Conservation (phyloP, 2,113 vertebrate species). For the Crotophaga sulcirostris region DNA sequence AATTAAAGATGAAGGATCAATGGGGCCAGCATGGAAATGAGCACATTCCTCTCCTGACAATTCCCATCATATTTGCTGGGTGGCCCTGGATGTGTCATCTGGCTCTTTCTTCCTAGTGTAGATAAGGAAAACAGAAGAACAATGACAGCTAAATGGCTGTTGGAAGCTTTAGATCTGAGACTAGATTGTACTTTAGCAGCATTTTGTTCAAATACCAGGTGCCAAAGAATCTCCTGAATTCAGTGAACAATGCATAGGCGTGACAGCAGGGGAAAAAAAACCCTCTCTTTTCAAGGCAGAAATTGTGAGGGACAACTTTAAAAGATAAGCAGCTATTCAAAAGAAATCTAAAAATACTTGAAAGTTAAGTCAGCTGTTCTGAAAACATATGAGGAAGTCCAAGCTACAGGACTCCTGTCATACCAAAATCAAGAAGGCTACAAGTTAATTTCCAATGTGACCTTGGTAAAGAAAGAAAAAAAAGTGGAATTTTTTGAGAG, state of each 20-base stretch:
- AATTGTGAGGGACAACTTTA: neutral
- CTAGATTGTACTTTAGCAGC: neutral
- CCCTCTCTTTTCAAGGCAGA: neutral
- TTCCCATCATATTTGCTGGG: neutral
- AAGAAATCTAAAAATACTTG: neutral
- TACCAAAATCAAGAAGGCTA: neutral
- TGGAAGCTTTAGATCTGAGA: neutral
- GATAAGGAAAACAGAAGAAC: neutral
- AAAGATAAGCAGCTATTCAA: neutral
- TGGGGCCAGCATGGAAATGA: neutral
- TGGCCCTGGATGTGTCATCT: neutral
- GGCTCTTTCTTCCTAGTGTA: neutral
- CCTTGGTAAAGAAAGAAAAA: neutral
- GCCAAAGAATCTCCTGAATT: neutral
- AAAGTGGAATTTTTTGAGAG: neutral
- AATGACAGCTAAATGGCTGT: neutral
- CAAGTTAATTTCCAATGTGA: fast-evolving
- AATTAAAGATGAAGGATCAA: neutral
- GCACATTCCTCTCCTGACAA: neutral
- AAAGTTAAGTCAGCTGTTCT: neutral
- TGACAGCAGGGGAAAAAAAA: neutral
- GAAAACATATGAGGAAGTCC: neutral
- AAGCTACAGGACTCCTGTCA: neutral
- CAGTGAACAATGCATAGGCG: neutral
- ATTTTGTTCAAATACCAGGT: neutral